A percentile compares a stretch with the other conserved stretches of the same genome.
phyloP scores from a whole-genome alignment of 2,113 vertebrate species.

The Myxocyprinus asiaticus region DNA sequence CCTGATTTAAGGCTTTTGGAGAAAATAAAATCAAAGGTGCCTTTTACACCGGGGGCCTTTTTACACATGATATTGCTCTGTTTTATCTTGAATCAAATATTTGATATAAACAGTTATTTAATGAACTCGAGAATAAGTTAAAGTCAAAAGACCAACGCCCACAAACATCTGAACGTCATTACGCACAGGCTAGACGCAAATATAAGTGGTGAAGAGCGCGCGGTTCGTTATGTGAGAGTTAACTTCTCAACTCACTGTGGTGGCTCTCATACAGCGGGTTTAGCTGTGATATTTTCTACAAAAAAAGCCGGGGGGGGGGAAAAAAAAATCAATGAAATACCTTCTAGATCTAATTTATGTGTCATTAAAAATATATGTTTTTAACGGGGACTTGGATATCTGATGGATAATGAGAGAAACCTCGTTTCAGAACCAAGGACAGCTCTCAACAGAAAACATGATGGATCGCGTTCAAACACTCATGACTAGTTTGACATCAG shows the following conservation, averaged over 20 bases:
- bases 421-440: slow-evolving; percentile 27
- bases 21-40: too few species aligned
- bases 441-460: slow-evolving; percentile 22
- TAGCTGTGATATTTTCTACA: not conserved
- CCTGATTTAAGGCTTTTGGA: too few species aligned
- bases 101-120: too few species aligned
- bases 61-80: too few species aligned
- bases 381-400: not conserved
- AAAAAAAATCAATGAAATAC: not conserved
- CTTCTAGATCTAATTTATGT: not conserved
- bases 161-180: slow-evolving; percentile 3
- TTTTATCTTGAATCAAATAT: too few species aligned
- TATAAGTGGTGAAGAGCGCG: slow-evolving; percentile 1
- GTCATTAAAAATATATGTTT: not conserved
- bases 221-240: not conserved
- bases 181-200: slow-evolving; percentile 11
- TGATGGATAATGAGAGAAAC: slow-evolving; percentile 5
- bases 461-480: slow-evolving; percentile 31
- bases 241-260: not conserved
- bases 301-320: not conserved
- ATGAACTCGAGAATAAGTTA: not conserved
- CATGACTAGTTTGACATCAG: slow-evolving; percentile 39
- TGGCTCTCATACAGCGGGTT: not conserved
- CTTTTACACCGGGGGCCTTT: too few species aligned
- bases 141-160: not conserved